phyloP scores from a whole-genome alignment of 1,140 invertebrate species.

The Rhopalosiphum maidis region DNA sequence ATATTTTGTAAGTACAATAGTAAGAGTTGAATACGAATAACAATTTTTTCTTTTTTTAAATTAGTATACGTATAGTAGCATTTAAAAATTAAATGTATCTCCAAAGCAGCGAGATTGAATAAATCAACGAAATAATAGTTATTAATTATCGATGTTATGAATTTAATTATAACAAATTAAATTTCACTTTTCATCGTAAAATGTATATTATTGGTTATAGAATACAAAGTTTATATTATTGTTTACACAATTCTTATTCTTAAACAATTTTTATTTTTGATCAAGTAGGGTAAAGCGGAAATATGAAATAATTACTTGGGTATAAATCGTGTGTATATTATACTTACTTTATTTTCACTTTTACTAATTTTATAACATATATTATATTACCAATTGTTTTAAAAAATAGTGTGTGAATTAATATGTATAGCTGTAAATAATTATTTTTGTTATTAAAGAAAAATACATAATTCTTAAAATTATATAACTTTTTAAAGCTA shows the following conservation, averaged over 20 bases:
- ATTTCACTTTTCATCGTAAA: neutral
- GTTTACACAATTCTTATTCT: neutral
- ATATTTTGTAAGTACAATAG: neutral
- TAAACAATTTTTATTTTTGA: neutral
- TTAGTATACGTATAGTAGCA: neutral
- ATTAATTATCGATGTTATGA: neutral
- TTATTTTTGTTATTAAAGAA: neutral
- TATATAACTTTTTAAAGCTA: neutral
- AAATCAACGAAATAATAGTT: neutral
- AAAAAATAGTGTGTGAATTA: neutral
- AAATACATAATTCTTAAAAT: neutral
- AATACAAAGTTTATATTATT: neutral
- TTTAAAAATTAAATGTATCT: neutral
- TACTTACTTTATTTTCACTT: constrained; percentile 13
- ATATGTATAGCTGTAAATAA: neutral
- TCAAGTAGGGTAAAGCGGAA: neutral
- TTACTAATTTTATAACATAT: neutral
- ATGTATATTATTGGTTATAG: neutral
- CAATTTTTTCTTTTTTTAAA: neutral
- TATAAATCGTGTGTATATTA: neutral
- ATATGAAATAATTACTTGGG: neutral
- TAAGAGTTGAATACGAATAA: neutral
- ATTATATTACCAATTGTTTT: constrained; percentile 6
- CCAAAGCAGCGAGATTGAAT: neutral
- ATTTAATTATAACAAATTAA: neutral